A percentile compares a stretch with the other conserved stretches of the same genome.
Conservation (phyloP, 2,797 vertebrate species). For the Pitangus sulphuratus region DNA sequence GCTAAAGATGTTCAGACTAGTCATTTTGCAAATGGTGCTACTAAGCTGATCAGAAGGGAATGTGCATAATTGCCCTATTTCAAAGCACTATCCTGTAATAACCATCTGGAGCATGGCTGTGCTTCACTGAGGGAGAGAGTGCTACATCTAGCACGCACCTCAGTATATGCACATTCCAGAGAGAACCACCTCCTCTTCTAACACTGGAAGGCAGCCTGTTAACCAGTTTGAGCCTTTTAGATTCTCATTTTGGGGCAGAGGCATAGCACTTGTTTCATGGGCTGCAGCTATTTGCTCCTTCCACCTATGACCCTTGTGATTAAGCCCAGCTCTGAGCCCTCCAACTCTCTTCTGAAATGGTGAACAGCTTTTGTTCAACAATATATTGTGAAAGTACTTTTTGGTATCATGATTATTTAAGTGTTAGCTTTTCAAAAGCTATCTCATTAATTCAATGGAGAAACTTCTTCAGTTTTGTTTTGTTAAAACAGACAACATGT, state of each 20-base stretch:
- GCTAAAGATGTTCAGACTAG: background rate
- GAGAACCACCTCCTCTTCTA: background rate
- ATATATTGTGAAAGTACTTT: background rate
- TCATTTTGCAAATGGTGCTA: background rate
- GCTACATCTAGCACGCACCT: background rate
- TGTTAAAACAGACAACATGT: background rate
- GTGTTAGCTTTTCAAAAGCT: constrained; percentile 13
- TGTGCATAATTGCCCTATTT: constrained; percentile 2
- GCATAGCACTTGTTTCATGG: background rate
- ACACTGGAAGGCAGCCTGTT: background rate
- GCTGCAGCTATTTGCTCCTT: constrained; percentile 9
- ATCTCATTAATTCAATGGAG: background rate
- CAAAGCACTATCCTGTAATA: background rate
- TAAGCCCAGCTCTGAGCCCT: background rate
- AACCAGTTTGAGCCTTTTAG: background rate
- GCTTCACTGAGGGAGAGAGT: background rate
- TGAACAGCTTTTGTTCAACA: background rate
- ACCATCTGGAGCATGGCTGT: background rate
- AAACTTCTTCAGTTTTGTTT: background rate
- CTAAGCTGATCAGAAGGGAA: background rate
- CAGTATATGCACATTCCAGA: background rate
- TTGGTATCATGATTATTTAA: background rate
- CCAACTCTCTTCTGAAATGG: background rate
- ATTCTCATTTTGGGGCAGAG: background rate
- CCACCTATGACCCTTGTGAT: background rate